Percentiles rank a stretch among this genome's conserved stretches.
phyloP scores from a whole-genome alignment of 1,140 invertebrate species.

The Lasioglossum albipes region DNA sequence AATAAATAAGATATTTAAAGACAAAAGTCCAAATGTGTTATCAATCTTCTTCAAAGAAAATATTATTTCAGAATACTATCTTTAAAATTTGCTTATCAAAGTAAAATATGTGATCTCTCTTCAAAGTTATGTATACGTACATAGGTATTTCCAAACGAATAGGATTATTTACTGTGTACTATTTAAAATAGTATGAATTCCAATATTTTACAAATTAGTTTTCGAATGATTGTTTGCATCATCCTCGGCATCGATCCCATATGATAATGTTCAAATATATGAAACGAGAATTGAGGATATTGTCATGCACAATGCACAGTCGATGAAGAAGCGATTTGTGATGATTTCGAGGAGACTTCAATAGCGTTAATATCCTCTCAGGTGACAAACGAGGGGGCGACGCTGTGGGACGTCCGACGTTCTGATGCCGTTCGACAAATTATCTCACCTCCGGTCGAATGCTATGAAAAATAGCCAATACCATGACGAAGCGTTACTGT shows the following conservation, averaged over 20 bases:
- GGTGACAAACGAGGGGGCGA: constrained; percentile 70
- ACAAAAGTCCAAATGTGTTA: no score
- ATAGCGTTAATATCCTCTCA: constrained; percentile 69
- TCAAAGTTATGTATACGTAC: no score
- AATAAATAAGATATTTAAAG: no score
- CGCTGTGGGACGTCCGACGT: constrained; percentile 61
- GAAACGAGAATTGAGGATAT: constrained; percentile 36
- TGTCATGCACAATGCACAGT: constrained; percentile 42
- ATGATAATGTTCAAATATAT: constrained; percentile 36
- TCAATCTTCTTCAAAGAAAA: no score
- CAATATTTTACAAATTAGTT: neutral
- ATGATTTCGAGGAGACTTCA: constrained; percentile 62
- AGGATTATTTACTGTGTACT: no score
- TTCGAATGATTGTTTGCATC: neutral
- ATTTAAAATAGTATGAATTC: no score
- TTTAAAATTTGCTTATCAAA: no score
- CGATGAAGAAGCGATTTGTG: constrained; percentile 64
- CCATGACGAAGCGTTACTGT: constrained; percentile 58
- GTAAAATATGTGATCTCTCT: no score
- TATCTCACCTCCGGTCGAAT: constrained; percentile 60
- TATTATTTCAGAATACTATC: no score
- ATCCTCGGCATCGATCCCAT: constrained; percentile 37
- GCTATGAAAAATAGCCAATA: constrained; percentile 61
- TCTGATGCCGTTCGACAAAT: constrained; percentile 63
- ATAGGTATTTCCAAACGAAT: no score